Evolutionary conservation across 1,140 invertebrate genomes (phyloP).

Genomic region (Conus betulinus): DNA sequence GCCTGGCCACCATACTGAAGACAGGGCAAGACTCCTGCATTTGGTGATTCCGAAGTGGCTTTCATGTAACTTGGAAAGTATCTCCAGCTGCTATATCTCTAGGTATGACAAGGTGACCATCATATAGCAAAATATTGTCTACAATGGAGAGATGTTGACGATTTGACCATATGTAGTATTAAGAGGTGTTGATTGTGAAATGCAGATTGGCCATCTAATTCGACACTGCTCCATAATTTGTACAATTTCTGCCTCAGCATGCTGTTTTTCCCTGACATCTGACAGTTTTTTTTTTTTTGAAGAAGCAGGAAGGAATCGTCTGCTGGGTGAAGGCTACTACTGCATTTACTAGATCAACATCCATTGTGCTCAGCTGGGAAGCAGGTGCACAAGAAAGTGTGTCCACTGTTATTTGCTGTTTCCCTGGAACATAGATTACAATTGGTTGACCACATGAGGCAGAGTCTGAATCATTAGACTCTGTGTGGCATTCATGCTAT

Average conservation of each 20-base stretch:
- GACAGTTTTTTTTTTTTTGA: not conserved
- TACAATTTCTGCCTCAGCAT: not conserved
- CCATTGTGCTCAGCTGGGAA: not conserved
- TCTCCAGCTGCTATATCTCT: constrained; percentile 26
- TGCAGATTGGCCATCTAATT: not conserved
- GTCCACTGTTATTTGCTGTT: constrained; percentile 47
- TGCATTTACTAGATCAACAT: not conserved
- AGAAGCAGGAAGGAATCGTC: constrained; percentile 5
- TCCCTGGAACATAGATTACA: constrained; percentile 46
- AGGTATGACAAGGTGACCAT: not conserved
- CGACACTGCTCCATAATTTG: not conserved
- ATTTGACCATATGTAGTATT: constrained; percentile 24
- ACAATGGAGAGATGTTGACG: not conserved
- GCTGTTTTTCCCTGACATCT: not conserved
- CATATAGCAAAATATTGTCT: not conserved
- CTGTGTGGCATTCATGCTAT: constrained; percentile 34
- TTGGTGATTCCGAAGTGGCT: constrained; percentile 43
- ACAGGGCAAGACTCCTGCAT: not conserved
- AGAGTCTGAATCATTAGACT: constrained; percentile 47
- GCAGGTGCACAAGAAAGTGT: constrained; percentile 42
- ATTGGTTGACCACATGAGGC: constrained; percentile 41
- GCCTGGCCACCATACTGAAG: constrained; percentile 36
- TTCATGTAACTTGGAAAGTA: constrained; percentile 36
- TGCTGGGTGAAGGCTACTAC: not conserved
- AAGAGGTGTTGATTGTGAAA: not conserved